These are phyloP conservation scores for Cygnus olor DNA, from an alignment of 2,797 vertebrate genomes.

Conservation along the genomic window DNA sequence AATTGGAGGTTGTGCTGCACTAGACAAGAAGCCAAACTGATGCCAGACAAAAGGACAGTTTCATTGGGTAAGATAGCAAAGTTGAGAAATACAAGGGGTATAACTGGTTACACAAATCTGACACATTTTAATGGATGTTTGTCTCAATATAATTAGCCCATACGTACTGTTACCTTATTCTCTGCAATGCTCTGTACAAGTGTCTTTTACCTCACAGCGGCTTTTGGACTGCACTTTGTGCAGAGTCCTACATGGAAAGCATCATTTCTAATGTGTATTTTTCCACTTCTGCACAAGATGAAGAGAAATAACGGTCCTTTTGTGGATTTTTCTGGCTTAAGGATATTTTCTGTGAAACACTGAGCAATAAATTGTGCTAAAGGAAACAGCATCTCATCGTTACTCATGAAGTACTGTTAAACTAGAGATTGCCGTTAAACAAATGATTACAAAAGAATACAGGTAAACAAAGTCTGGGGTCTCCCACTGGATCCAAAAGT, in stretches of 20 bases:
- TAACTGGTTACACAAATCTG: neutral
- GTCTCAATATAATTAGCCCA: neutral
- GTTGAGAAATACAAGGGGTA: neutral
- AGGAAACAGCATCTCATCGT: neutral
- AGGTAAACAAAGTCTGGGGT: neutral
- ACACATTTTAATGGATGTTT: neutral
- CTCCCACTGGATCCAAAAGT: neutral
- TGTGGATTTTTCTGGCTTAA: neutral
- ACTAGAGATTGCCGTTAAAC: neutral
- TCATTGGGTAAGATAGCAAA: neutral
- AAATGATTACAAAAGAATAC: neutral
- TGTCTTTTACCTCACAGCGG: neutral
- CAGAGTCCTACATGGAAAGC: neutral
- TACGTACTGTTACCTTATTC: neutral
- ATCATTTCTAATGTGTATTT: neutral
- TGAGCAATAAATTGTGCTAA: neutral
- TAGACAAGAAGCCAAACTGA: neutral
- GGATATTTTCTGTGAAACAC: neutral
- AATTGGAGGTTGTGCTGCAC: neutral
- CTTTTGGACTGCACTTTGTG: neutral
- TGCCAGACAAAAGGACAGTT: neutral
- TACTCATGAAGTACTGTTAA: neutral
- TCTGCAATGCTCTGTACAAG: neutral
- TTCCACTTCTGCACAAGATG: neutral
- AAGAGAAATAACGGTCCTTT: neutral